Base-by-base conservation (phyloP, 1,140 invertebrate species). In the Sitophilus oryzae region DNA sequence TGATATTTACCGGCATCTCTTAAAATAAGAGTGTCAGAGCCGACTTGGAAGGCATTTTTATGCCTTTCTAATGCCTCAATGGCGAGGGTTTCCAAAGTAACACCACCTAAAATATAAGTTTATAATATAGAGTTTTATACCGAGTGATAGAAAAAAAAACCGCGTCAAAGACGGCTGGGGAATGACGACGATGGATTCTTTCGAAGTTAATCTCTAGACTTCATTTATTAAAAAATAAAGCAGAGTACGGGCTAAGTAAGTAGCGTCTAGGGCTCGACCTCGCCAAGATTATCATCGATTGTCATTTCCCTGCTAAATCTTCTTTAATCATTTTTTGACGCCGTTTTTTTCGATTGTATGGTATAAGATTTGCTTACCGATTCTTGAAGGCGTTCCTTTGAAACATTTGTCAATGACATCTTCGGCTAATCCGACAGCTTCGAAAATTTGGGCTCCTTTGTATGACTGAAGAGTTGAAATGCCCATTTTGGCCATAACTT, bases 401-500 rank as follows among this genome's bases (percentile, higher is more conserved):
- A 99, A 99, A 73, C 96, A 98, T 66, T 91, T 91, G 42, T 97
- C 85, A 43, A 99, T 84, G 0, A 99, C 89, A 71, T 98, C 93
- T 57, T 89, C 80, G 35, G 87, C 83, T 5, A 99, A 73, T 10
- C 96, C 96, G 19, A 99, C 93, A 18, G 95, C 95, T 76, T 99
- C 96, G 72, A 99, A 99, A 61, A 99, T 99, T 76, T 99, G 96
- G 3, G 96, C 96, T 60, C 94, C 92, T 77, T 98, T 98, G 73
- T 99, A 99, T n/a, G 93, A 97, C 70, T 99, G 96, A 14, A 99
- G 74, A 0, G 96, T 99, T 36, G 93, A 96, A 67, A 99, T 99
- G 34, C 96, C 96, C 96, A 99, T 99, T 75, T 99, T 99, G 1
- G 96, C 96, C 96, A 99, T 99, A 0, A 98, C 70, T 60, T 71